phyloP scores from a whole-genome alignment of 2,888 invertebrate species.

The Microchrysa polita region DNA sequence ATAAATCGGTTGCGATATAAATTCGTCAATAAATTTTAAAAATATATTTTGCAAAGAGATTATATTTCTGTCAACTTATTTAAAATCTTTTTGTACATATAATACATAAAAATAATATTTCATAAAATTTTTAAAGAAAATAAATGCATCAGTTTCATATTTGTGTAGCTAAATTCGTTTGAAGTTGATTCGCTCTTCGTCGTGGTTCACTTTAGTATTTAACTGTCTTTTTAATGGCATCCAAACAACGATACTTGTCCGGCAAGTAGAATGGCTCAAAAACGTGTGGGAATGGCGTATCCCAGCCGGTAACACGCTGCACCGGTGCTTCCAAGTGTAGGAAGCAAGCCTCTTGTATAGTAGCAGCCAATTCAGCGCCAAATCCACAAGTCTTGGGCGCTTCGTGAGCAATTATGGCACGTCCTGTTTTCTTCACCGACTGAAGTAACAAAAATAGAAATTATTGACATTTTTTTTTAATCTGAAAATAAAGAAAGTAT shows the following conservation, averaged over 20 bases:
- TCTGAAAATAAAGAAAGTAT: not conserved
- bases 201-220: constrained; percentile 69
- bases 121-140: constrained; percentile 4
- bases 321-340: constrained; percentile 94
- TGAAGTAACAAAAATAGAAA: too few species aligned
- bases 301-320: constrained; percentile 87
- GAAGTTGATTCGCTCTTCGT: not conserved
- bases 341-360: constrained; percentile 95
- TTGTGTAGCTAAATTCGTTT: constrained; percentile 23
- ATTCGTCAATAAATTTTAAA: too few species aligned
- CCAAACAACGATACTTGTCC: constrained; percentile 89
- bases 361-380: constrained; percentile 93
- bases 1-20: too few species aligned
- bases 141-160: constrained; percentile 49
- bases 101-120: too few species aligned
- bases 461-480: constrained; percentile 3
- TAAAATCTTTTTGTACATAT: too few species aligned
- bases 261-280: constrained; percentile 97
- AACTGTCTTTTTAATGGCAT: constrained; percentile 79
- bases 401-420: constrained; percentile 92
- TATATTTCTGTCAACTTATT: too few species aligned
- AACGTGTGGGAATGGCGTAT: constrained; percentile 97
- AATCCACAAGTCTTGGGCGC: constrained; percentile 96
- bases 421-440: constrained; percentile 96
- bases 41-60: too few species aligned